Base-by-base conservation (phyloP, 2,888 invertebrate genomes). In the Anodontia alba region DNA sequence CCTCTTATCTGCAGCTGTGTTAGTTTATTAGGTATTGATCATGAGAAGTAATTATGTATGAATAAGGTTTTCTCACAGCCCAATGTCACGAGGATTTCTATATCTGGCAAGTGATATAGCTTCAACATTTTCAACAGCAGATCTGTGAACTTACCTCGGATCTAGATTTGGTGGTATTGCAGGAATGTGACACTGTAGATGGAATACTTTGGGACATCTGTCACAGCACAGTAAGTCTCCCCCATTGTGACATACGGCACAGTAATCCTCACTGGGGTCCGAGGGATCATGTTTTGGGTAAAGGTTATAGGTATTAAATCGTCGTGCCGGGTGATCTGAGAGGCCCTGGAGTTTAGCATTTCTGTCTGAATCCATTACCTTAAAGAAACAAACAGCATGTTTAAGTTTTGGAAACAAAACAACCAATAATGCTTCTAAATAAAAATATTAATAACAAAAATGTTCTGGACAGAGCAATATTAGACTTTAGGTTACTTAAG, bases 241-340 rank as follows among this genome's bases (percentile, higher is more conserved):
- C 68, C 98, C 98, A 95, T 98, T 98, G 96, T 98, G 97, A 95
- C 98, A 98, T 46, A 98, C 98, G 80, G 98, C 98, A 95, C 98
- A 98, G 97, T 98, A 98, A 95, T 98, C 98, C 95, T 99, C 98
- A 95, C 98, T 98, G 76, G 98, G 98, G 96, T 98, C 98, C 91
- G 72, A 75, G 23, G 86, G 86, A 68, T 97, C 88, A 36, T 89
- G 86, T 38, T 85, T 83, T 1, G 81, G 76, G 23, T 86, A 80
- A 7, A 86, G 80, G 67, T 81, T 74, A 71, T 80, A 81, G 1
- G 66, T 17, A 33, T 71, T 86, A 12, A 79, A 57, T 12, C 26
- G 54, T 29, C 70, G 72, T 43, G 71, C 70, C 23, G 82, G 82
- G 46, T 78, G 75, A 12, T 51, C 33, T 7, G 43, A 57, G 17